phyloP scores from a whole-genome alignment of 2,113 vertebrate species.

The Ameiurus melas region DNA sequence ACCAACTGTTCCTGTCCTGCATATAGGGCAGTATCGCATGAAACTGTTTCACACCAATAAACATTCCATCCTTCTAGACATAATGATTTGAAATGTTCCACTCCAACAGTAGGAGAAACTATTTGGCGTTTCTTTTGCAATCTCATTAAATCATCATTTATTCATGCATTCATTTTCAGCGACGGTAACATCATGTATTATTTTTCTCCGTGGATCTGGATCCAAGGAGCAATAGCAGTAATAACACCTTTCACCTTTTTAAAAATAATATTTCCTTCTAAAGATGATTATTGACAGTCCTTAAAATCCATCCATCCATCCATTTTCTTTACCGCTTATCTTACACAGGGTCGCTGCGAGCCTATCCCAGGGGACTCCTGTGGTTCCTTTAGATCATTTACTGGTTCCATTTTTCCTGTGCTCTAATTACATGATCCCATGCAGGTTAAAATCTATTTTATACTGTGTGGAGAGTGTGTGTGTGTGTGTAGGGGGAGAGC shows the following conservation, averaged over 20 bases:
- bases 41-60: background rate
- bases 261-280: background rate
- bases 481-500: too few species aligned
- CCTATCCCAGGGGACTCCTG: too few species aligned
- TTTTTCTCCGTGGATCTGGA: background rate
- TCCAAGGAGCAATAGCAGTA: background rate
- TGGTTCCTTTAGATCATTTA: background rate
- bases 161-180: background rate
- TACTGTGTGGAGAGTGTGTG: too few species aligned
- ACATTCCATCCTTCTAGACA: background rate
- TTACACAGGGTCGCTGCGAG: too few species aligned
- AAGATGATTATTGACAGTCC: background rate
- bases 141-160: background rate
- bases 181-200: too few species aligned
- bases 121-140: background rate
- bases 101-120: background rate
- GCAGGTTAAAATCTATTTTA: background rate
- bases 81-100: background rate
- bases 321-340: too few species aligned
- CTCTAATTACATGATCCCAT: background rate
- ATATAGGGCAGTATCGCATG: background rate
- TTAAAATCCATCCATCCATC: background rate
- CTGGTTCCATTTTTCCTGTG: background rate
- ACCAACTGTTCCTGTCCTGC: conserved; percentile 39
- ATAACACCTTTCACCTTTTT: background rate